These are phyloP conservation scores for Madoqua kirkii DNA, from an alignment of 2,113 vertebrate species.

Conservation along the genomic window DNA sequence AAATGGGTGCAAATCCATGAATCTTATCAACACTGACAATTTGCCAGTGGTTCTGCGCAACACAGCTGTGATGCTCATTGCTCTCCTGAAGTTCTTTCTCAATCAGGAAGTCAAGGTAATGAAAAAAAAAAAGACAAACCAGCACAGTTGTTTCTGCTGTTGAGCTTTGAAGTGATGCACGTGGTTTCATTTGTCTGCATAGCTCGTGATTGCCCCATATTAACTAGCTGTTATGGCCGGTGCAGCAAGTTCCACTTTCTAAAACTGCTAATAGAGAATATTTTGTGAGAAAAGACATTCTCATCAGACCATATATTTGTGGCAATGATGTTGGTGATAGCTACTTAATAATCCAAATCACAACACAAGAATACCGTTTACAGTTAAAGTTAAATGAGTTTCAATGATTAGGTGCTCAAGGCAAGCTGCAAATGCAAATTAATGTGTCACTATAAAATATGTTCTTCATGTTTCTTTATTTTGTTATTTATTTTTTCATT, in stretches of 20 bases:
- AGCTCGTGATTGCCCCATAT: fast-evolving
- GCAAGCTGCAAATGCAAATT: neutral
- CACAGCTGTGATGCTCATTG: neutral
- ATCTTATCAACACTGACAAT: neutral
- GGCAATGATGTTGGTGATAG: neutral
- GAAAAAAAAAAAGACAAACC: neutral
- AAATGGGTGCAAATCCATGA: neutral
- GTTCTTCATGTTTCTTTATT: neutral
- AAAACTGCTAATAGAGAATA: neutral
- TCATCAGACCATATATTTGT: neutral
- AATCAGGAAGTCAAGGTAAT: neutral
- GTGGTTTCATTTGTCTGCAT: neutral
- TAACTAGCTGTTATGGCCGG: neutral
- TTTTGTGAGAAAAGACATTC: neutral
- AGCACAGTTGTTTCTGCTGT: neutral
- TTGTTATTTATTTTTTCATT: neutral
- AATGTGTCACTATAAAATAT: neutral
- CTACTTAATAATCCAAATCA: neutral
- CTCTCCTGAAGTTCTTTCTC: neutral
- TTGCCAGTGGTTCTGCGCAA: no score
- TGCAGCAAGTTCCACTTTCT: neutral
- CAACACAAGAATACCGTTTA: neutral
- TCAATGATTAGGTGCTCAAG: neutral
- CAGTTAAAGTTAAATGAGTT: neutral
- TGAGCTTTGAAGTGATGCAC: neutral